Conservation (phyloP, 2,113 vertebrate genomes). For the Paedocypris sp. region DNA sequence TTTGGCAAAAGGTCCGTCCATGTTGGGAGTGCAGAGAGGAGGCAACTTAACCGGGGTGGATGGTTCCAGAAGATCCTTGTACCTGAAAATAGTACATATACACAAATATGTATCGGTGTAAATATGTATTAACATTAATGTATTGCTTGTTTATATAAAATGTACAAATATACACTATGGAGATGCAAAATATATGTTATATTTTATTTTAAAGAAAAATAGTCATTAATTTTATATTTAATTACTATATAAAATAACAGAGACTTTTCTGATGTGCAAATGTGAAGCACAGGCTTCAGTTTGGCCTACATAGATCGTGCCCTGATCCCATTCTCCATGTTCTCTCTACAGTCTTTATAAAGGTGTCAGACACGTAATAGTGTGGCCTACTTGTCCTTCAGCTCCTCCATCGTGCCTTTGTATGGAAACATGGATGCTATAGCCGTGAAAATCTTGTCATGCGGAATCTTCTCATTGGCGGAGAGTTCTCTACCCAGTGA, state of each 20-base stretch:
- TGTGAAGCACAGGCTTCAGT: background rate
- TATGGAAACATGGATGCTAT: conserved; percentile 97
- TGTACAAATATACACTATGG: no score
- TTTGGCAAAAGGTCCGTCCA: conserved; percentile 87
- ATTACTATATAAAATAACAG: no score
- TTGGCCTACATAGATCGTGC: background rate
- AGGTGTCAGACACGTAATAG: background rate
- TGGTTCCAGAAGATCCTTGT: conserved; percentile 84
- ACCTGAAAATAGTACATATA: conserved; percentile 56
- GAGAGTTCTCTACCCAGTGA: conserved; percentile 69
- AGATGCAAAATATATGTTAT: no score
- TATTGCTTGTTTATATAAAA: no score
- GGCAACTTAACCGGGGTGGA: conserved; percentile 77
- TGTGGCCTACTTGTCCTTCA: conserved; percentile 84
- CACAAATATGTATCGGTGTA: no score
- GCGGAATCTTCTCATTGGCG: conserved; percentile 76
- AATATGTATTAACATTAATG: no score
- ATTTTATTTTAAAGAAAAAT: no score
- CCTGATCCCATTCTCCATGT: background rate
- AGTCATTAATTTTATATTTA: no score
- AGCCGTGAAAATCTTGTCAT: conserved; percentile 92
- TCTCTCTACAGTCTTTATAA: background rate
- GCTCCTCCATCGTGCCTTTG: conserved; percentile 87
- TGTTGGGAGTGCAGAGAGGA: conserved; percentile 91
- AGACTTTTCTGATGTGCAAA: no score